Evolutionary conservation across 2,797 vertebrate species (phyloP).

Genomic region (Acanthornis magna): DNA sequence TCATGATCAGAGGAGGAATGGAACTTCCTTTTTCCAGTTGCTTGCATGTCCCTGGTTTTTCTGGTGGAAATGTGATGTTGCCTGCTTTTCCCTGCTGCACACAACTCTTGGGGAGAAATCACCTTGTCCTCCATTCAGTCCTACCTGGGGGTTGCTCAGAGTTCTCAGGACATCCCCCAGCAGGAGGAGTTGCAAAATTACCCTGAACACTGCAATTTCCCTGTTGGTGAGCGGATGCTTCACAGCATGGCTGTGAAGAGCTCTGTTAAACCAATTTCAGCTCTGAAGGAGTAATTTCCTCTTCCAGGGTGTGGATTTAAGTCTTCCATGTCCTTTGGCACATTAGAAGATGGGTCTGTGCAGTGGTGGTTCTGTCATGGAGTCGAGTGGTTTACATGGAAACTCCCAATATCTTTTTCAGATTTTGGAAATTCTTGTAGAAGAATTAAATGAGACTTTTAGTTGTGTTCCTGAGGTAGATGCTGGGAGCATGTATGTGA

Average conservation of each 20-base stretch:
- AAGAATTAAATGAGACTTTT: not conserved
- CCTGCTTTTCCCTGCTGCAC: not conserved
- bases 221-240: not conserved
- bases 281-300: not conserved
- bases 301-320: not conserved
- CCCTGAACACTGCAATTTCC: not conserved
- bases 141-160: not conserved
- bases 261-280: not conserved
- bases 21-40: not conserved
- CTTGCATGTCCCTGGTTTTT: not conserved
- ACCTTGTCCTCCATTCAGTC: not conserved
- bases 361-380: not conserved
- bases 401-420: not conserved
- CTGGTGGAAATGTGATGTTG: not conserved
- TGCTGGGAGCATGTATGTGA: accelerated
- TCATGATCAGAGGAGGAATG: not conserved
- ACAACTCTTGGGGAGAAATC: not conserved
- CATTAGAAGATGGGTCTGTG: not conserved
- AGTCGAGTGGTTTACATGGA: not conserved
- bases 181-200: not conserved
- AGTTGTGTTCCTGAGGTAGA: not conserved
- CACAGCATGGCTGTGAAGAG: not conserved
- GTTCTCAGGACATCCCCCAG: not conserved
- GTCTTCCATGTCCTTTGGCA: not conserved
- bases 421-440: not conserved